Base-by-base conservation (phyloP, 2,797 vertebrate genomes). In the Coregonus sp. region DNA sequence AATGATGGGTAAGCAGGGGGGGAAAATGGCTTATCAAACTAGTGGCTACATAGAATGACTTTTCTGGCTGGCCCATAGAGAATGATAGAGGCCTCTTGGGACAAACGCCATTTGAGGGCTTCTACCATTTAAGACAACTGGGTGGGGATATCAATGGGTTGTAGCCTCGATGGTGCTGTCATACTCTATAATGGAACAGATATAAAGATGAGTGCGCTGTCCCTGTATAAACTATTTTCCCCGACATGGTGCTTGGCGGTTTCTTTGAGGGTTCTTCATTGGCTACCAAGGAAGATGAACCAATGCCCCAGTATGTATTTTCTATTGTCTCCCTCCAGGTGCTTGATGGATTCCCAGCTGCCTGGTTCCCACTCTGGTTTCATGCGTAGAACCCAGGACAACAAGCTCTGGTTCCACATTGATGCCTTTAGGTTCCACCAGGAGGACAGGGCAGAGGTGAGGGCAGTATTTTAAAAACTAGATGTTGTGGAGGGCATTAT, bases 401-500 rank as follows among this genome's bases (percentile, higher is more conserved):
- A 90, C 20, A 86, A 87, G 47, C 91, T 93, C 1, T 0, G 40
- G 40, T 47, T 47, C 40, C 40, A 47, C 40, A 84, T 93, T 0
- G 91, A 93, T 4, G 87, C 92, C 16, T 93, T 93, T 4, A 89
- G 54, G 75, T 93, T 93, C 75, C 79, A 90, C 40, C 72, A 86
- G 9, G 82, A 89, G 0, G 70, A 91, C 54, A 0, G 35, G n/a
- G 81, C 77, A 72, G 71, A 89, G 81, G 92, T 93, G 70, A 73
- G 81, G 5, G 4, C 2, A 2, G 2, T 47, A 11, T 47, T 47
- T 47, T 11, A 47, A 11, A 4, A 33, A 47, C 2, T 2, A 12
- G 4, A 47, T 47, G 2, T 12, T 47, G 40, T 47, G 2, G 40
- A 47, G 40, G 40, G 2, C 9, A 47, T 47, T 47, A 47, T 12